Base-by-base conservation (phyloP, 2,888 invertebrate species). In the Lithophane leautieri region DNA sequence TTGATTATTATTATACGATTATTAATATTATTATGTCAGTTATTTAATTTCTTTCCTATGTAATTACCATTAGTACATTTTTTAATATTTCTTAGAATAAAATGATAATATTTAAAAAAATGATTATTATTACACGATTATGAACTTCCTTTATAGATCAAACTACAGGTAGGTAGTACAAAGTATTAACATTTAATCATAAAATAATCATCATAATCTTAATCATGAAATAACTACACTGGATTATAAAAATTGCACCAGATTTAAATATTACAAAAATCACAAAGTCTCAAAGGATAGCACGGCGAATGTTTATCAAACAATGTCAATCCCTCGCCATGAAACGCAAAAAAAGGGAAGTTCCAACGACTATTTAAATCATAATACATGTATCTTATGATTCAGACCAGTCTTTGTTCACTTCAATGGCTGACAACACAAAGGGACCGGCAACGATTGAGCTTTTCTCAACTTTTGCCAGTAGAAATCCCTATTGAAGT, bases 371-470 rank as follows among this genome's bases (percentile, higher is more conserved):
- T 63, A 77, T 85, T 80, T 72, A 76, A 86, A 81, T 77, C 66
- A 77, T 81, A 85, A 79, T 79, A 78, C 56, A 79, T 61, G 65
- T 81, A 78, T 78, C 82, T 73, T 60, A 70, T 70, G 76, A 86
- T 75, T 75, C 72, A 60, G 76, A 67, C 61, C 73, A 22, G 56
- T 65, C 79, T 79, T 82, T 86, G 82, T 86, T 79, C 78, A 71
- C 69, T 78, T 84, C 79, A 78, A 77, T 82, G 58, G 82, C 71
- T 78, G 74, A 76, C 73, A 70, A 76, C 65, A 86, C 78, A 86
- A 84, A 86, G 58, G 79, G 65, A 34, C 42, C 67, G 78, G 62
- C 69, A 78, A 70, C 76, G 75, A 77, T 83, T 73, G 65, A 78
- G 76, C 67, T 79, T 82, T 82, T 76, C 67, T 66, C 76, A 71